phyloP scores from a whole-genome alignment of 2,888 invertebrate species.

The Oithona nana region DNA sequence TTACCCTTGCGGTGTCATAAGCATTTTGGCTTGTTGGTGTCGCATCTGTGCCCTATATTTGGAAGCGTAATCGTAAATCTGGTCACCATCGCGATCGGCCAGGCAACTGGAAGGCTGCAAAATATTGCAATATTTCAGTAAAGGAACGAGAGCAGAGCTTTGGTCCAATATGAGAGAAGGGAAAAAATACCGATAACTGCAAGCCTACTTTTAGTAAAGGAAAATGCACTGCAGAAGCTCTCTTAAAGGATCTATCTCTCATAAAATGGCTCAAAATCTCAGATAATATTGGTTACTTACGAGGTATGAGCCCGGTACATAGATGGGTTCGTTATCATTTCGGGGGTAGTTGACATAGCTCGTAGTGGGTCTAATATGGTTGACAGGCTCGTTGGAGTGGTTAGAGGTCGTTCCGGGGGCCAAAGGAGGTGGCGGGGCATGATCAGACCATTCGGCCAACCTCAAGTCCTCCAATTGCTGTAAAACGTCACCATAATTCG shows the following conservation, averaged over 20 bases:
- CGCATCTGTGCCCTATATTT: conserved; percentile 15
- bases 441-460: conserved; percentile 15
- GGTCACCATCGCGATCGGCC: conserved; percentile 9
- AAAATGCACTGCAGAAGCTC: no score
- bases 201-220: no score
- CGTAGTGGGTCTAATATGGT: background rate
- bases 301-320: conserved; percentile 9
- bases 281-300: no score
- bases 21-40: conserved; percentile 15
- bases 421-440: conserved; percentile 13
- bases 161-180: no score
- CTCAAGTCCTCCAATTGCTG: conserved; percentile 15
- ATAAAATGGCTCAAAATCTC: no score
- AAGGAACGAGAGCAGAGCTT: no score
- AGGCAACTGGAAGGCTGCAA: conserved; percentile 17
- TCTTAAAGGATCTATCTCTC: no score
- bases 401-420: conserved; percentile 10
- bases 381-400: background rate
- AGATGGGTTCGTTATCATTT: background rate
- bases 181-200: no score
- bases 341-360: conserved; percentile 6
- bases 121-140: no score
- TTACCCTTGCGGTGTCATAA: conserved; percentile 16
- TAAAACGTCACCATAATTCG: background rate
- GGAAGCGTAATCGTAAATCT: conserved; percentile 15